Conservation (phyloP, 1,140 invertebrate species). For the Eumeta japonica region DNA sequence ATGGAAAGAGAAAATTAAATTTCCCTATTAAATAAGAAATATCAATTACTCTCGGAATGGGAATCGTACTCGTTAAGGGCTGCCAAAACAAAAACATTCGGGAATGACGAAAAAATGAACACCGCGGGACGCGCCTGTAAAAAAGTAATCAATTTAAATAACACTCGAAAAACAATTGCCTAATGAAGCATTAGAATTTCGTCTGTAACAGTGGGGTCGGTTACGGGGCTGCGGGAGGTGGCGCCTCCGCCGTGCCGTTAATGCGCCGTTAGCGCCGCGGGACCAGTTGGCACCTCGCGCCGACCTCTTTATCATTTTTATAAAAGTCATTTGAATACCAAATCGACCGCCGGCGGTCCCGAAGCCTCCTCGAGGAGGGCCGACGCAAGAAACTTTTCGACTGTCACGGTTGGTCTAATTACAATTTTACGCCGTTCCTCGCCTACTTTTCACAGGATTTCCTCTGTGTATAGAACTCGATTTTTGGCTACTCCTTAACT, state of each 20-base stretch:
- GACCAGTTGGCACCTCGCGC: conserved; percentile 22
- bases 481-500: too few species aligned
- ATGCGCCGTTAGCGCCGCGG: conserved; percentile 29
- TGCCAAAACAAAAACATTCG: conserved; percentile 14
- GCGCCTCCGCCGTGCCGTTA: too few species aligned
- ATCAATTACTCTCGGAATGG: conserved; percentile 14
- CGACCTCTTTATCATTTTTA: conserved; percentile 25
- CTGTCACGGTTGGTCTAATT: too few species aligned
- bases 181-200: conserved; percentile 30
- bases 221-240: too few species aligned
- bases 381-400: too few species aligned
- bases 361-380: too few species aligned
- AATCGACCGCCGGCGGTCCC: conserved; percentile 14
- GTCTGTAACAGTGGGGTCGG: conserved; percentile 29
- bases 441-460: too few species aligned
- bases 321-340: conserved; percentile 24
- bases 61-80: too few species aligned
- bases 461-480: too few species aligned
- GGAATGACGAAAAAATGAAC: too few species aligned
- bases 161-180: conserved; percentile 20
- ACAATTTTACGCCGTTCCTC: too few species aligned
- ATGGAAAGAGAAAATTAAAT: too few species aligned
- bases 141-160: conserved; percentile 44
- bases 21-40: conserved; percentile 18
- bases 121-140: conserved; percentile 25